Percentiles rank a stretch among this genome's conserved stretches.
These are phyloP conservation scores for Gorsachius goisagi DNA, from an alignment of 2,113 vertebrate genomes.

Conservation along the genomic window DNA sequence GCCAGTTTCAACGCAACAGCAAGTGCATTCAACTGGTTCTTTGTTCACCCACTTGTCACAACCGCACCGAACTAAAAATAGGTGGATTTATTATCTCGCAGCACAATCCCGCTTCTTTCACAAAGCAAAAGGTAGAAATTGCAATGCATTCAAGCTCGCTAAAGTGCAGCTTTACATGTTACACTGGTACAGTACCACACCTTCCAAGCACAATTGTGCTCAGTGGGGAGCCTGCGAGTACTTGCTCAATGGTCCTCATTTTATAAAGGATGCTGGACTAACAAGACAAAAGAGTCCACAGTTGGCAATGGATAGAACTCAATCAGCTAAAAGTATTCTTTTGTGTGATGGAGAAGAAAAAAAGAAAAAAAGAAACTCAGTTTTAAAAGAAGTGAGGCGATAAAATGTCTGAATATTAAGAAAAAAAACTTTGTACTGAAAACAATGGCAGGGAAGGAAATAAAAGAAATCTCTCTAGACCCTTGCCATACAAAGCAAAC, in stretches of 20 bases:
- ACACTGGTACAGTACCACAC: constrained; percentile 68
- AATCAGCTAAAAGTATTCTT: constrained; percentile 68
- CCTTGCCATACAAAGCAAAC: constrained; percentile 57
- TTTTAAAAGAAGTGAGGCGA: constrained; percentile 59
- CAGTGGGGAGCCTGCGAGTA: constrained; percentile 56
- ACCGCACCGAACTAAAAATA: constrained; percentile 53
- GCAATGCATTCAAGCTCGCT: constrained; percentile 58
- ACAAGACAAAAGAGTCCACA: constrained; percentile 61
- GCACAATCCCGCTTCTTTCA: constrained; percentile 63
- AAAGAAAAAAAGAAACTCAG: neutral
- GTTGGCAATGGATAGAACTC: constrained; percentile 66
- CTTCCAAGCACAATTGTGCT: constrained; percentile 64
- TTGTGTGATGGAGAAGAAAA: constrained; percentile 17
- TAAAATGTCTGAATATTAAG: constrained; percentile 71
- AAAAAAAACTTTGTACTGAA: constrained; percentile 39
- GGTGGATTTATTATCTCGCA: constrained; percentile 69
- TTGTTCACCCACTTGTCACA: constrained; percentile 67
- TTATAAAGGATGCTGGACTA: constrained; percentile 60
- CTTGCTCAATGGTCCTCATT: constrained; percentile 58
- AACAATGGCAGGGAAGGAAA: constrained; percentile 52
- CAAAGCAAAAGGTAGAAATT: constrained; percentile 63
- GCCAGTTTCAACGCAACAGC: constrained; percentile 53
- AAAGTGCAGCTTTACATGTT: constrained; percentile 50
- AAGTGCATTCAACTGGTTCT: constrained; percentile 62
- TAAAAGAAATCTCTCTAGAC: constrained; percentile 65